Base-by-base conservation (phyloP, 2,888 invertebrate species). In the Exephanes ischioxanthus region DNA sequence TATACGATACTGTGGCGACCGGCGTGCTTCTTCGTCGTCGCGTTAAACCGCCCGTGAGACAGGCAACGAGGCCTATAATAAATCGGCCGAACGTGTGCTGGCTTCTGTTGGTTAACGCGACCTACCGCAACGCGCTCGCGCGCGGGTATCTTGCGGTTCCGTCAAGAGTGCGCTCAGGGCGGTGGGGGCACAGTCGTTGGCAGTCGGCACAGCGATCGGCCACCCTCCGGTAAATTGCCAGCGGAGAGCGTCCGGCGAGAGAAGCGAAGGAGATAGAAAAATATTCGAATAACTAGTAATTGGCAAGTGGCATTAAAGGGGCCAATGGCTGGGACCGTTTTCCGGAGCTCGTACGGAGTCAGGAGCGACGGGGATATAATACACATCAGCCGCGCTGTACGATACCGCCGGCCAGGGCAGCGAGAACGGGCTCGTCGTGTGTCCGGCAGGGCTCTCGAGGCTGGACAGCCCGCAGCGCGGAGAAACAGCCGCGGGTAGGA, bases 41-140 rank as follows among this genome's bases (percentile, higher is more conserved):
- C 68, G 48, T 81, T 81, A 55, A 76, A 68, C 30, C 77, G 51
- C 66, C 63, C 58, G 22, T 26, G 45, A 70, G 76, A 76, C 81
- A 73, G 51, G 70, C 58, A 83, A 85, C 82, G 84, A 48, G 45
- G 88, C 80, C 86, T 88, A 87, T 87, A 89, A 92, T 91, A 91
- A 92, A 92, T 91, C 88, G 89, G 87, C n/a, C 85, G 86, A 88
- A 88, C 87, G 89, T 89, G 85, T 66, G 80, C 73, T 73, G 45
- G 26, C 63, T 55, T 26, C 77, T 68, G 68, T 55, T 66, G 83
- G 86, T 83, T 88, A 89, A 81, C 91, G 88, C 92, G 92, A 93
- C 93, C 93, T 93, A 93, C 93, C 93, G 92, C 93, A 93, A 92
- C 89, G 92, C 89, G 85, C 87, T 82, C 89, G 92, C 89, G 85